Evolutionary conservation across 2,888 invertebrate genomes (phyloP), one percentile per base, ranked within the genome.

Genomic region (Andricus curvator): DNA sequence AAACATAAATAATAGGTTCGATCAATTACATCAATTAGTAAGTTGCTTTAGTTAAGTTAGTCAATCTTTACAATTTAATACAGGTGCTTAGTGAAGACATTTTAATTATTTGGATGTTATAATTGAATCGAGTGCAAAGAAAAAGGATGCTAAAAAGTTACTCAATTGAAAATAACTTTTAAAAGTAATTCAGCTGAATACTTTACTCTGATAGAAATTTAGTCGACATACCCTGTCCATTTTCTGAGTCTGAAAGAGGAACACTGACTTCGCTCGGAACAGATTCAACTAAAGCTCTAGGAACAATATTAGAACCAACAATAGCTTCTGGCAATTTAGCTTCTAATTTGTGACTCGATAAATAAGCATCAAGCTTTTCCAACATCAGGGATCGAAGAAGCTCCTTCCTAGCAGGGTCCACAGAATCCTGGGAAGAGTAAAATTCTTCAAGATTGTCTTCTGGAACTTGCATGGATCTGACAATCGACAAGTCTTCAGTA

Each of bases 331-430:
- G 97, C 79, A 97, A 94, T 92, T 95, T 96, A 88, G 96, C 95
- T 89, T 95, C 95, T 64, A 97, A 92, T n/a, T 95, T 95, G 92
- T 97, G 97, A 37, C 95, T 95, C 88, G 96, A 95, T 79, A 97
- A 93, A 91, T 97, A 97, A 79, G 94, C 93, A 88, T 97, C 97
- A 84, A 97, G 95, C 90, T 94, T 94, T 87, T 97, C 96, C 85
- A 97, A 94, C 88, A 97, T 94, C 84, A 95, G 93, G 15, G 91
- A 90, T 17, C 91, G 88, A n/a, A 92, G 81, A 20, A 92, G 88
- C 68, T 93, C 92, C 56, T 88, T 89, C 74, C 93, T 93, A 5
- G 87, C 83, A 0, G 90, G 90, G 70, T 92, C 90, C 5, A 87
- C 84, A 4, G 88, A 80, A 64, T 88, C 89, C 80, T 91, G 91